Percentiles rank a stretch among this genome's conserved stretches.
phyloP scores from a whole-genome alignment of 2,888 invertebrate genomes.

The Phengaris alcon region DNA sequence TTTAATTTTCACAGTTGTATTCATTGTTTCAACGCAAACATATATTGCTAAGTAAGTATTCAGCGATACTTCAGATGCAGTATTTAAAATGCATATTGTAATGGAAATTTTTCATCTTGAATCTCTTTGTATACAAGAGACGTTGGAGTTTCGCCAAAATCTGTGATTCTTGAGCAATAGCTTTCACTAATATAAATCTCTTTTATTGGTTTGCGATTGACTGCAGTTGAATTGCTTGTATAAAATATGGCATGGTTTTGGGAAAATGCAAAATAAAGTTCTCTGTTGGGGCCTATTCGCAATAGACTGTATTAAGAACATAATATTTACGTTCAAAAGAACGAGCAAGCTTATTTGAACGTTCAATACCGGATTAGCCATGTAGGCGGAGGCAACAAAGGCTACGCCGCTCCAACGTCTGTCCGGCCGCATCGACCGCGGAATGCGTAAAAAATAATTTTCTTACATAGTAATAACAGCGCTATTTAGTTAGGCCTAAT shows the following conservation, averaged over 20 bases:
- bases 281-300: background rate
- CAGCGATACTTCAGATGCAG: too few species aligned
- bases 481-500: too few species aligned
- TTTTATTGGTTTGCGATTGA: constrained; percentile 35
- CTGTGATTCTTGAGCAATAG: constrained; percentile 33
- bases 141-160: constrained; percentile 33
- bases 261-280: constrained; percentile 12
- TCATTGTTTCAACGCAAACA: too few species aligned
- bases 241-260: constrained; percentile 7
- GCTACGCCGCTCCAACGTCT: too few species aligned
- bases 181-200: constrained; percentile 34
- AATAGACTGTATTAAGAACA: background rate
- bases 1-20: too few species aligned
- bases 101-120: constrained; percentile 33
- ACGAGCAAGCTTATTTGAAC: too few species aligned
- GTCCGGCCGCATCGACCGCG: too few species aligned
- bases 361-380: too few species aligned
- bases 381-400: too few species aligned
- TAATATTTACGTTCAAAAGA: background rate
- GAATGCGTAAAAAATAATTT: too few species aligned
- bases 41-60: too few species aligned
- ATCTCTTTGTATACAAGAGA: constrained; percentile 27
- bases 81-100: constrained; percentile 18
- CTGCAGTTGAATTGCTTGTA: constrained; percentile 27
- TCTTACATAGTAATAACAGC: too few species aligned